Evolutionary conservation across 2,888 invertebrate genomes (phyloP).

Genomic region (Drosophila nigricruria): DNA sequence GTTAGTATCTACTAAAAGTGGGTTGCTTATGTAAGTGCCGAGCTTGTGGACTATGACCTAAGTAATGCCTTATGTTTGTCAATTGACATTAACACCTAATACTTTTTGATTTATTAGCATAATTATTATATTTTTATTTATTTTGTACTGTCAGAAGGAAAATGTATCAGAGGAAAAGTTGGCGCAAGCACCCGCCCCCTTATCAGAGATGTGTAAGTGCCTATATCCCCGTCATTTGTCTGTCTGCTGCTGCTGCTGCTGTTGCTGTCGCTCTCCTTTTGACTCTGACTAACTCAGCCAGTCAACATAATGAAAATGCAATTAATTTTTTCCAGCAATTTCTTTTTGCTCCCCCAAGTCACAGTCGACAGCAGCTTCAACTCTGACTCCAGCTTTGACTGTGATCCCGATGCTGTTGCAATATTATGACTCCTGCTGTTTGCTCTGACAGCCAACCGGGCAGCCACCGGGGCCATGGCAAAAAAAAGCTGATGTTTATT

Average conservation of each 20-base stretch:
- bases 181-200: neutral
- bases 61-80: conserved; percentile 3
- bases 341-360: conserved; percentile 68
- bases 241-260: conserved; percentile 51
- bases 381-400: conserved; percentile 40
- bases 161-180: conserved; percentile 16
- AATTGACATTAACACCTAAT: conserved; percentile 5
- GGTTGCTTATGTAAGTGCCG: conserved; percentile 32
- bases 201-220: conserved; percentile 39
- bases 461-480: conserved; percentile 8
- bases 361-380: conserved; percentile 52
- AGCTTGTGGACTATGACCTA: neutral
- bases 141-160: conserved; percentile 19
- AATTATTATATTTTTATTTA: neutral
- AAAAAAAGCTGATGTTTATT: conserved; percentile 69
- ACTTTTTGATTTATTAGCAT: conserved; percentile 2
- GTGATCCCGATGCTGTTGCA: conserved; percentile 74
- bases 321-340: conserved; percentile 84
- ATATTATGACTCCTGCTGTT: conserved; percentile 82
- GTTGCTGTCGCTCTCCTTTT: conserved; percentile 5
- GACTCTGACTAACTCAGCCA: conserved; percentile 52
- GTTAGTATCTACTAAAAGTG: conserved; percentile 20
- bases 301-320: conserved; percentile 85
- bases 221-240: conserved; percentile 77
- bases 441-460: conserved; percentile 59